Evolutionary conservation across 2,797 vertebrate genomes (phyloP).

Genomic region (Eulemur coronatus): DNA sequence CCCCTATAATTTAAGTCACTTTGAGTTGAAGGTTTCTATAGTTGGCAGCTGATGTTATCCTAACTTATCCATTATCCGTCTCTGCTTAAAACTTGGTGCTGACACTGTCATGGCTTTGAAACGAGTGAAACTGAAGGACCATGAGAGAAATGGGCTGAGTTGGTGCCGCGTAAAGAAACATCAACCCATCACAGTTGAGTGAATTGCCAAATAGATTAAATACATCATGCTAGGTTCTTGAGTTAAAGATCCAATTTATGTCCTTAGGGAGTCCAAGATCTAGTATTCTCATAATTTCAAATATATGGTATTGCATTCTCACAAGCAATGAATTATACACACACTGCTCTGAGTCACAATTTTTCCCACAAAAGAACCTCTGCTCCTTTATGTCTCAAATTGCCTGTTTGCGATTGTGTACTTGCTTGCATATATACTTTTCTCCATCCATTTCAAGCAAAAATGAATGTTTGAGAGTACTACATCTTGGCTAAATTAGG

Average conservation of each 20-base stretch:
- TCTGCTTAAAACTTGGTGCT: background rate
- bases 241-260: background rate
- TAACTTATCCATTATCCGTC: background rate
- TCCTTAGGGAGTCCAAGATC: background rate
- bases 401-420: constrained; percentile 8
- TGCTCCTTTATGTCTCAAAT: constrained; percentile 28
- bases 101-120: background rate
- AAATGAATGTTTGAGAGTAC: constrained; percentile 17
- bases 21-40: background rate
- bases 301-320: background rate
- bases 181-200: background rate
- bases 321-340: background rate
- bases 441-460: constrained; percentile 31
- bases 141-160: background rate
- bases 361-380: constrained; percentile 19
- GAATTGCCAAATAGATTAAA: background rate
- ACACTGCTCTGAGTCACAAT: background rate
- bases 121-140: background rate
- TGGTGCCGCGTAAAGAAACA: background rate
- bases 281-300: background rate
- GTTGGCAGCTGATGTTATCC: background rate
- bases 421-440: background rate
- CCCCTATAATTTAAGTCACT: background rate
- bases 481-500: background rate
- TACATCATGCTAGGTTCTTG: background rate